A percentile compares a stretch with the other conserved stretches of the same genome.
phyloP scores from a whole-genome alignment of 1,140 invertebrate genomes.

The Neodiprion lecontei region DNA sequence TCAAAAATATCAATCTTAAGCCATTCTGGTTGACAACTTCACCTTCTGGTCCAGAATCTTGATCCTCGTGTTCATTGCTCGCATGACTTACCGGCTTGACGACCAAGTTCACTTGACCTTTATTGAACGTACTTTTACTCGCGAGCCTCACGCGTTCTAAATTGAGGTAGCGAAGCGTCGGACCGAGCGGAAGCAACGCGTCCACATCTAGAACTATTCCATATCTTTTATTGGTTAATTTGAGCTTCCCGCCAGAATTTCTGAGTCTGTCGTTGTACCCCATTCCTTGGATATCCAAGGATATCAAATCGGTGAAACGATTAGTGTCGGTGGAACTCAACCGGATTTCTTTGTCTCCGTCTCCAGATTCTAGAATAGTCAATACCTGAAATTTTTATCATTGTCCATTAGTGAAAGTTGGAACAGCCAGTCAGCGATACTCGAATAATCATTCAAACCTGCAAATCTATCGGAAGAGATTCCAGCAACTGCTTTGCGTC shows the following conservation, averaged over 20 bases:
- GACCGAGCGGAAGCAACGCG: constrained; percentile 45
- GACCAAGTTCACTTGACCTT: constrained; percentile 49
- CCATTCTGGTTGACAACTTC: constrained; percentile 38
- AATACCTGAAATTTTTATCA: constrained; percentile 57
- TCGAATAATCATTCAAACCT: constrained; percentile 52
- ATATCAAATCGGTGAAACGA: constrained; percentile 63
- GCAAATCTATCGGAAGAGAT: constrained; percentile 62
- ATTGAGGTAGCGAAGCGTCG: constrained; percentile 50
- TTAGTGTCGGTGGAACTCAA: constrained; percentile 62
- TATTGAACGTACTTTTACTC: constrained; percentile 38
- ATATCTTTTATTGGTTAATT: constrained; percentile 26
- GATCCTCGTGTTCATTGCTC: constrained; percentile 46
- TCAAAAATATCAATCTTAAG: constrained; percentile 53
- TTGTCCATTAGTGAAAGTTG: not conserved
- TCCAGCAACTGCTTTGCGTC: constrained; percentile 58
- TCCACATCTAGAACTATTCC: constrained; percentile 49
- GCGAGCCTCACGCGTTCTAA: constrained; percentile 50
- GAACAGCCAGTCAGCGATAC: constrained; percentile 6
- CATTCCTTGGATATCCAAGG: constrained; percentile 68
- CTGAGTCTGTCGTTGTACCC: constrained; percentile 34
- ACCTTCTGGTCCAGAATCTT: constrained; percentile 25
- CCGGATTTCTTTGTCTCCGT: constrained; percentile 47
- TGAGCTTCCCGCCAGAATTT: constrained; percentile 13
- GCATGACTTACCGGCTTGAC: constrained; percentile 48
- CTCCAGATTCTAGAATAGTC: constrained; percentile 61